phyloP scores from a whole-genome alignment of 2,113 vertebrate species.

The Crotalus viridis region DNA sequence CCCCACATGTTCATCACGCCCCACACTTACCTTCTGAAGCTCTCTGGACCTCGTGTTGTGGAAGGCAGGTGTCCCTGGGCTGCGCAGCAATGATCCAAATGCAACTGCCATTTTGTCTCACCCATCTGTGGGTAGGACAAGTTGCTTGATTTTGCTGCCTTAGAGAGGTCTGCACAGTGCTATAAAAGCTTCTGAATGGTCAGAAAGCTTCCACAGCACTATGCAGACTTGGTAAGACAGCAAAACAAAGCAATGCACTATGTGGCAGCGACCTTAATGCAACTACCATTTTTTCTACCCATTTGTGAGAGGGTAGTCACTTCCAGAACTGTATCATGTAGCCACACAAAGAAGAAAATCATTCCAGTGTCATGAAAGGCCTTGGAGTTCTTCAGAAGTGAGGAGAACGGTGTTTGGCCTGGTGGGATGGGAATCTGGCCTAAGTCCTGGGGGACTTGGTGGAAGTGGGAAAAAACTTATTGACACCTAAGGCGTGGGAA shows the following conservation, averaged over 20 bases:
- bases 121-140: too few relatives aligned
- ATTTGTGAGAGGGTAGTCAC: background rate
- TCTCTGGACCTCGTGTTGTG: too few relatives aligned
- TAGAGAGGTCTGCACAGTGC: too few relatives aligned
- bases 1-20: too few relatives aligned
- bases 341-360: background rate
- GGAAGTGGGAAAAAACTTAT: background rate
- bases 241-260: background rate
- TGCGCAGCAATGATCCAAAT: too few relatives aligned
- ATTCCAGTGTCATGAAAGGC: background rate
- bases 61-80: too few relatives aligned
- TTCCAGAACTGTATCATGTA: background rate
- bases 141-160: too few relatives aligned
- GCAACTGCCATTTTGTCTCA: too few relatives aligned
- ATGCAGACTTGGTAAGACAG: too few relatives aligned
- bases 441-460: background rate
- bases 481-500: background rate
- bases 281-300: background rate
- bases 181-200: too few relatives aligned
- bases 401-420: background rate
- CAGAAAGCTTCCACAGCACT: too few relatives aligned
- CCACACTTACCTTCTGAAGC: too few relatives aligned
- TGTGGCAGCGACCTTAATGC: background rate
- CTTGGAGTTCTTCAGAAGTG: background rate
- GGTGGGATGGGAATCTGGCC: background rate